Percentiles rank a stretch among this genome's conserved stretches.
Conservation (phyloP, 2,113 vertebrate genomes). For the Elephas maximus region DNA sequence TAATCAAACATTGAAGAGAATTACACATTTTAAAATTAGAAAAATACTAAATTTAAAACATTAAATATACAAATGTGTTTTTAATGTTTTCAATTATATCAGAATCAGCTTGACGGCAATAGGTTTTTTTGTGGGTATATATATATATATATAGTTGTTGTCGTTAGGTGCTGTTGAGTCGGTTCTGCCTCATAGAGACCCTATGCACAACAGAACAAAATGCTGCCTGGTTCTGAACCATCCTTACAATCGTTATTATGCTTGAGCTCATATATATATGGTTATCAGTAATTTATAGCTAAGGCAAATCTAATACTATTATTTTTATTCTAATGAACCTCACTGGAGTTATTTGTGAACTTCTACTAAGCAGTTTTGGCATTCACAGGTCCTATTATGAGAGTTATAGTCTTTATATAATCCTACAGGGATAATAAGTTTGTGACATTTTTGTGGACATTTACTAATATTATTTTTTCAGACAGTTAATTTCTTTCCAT, state of each 20-base stretch:
- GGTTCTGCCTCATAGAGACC: too few species aligned
- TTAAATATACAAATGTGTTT: neutral
- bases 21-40: neutral
- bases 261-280: too few species aligned
- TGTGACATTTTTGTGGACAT: neutral
- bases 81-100: too few species aligned
- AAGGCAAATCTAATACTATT: neutral
- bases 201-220: too few species aligned
- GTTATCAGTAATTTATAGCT: neutral
- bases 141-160: too few species aligned
- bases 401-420: neutral
- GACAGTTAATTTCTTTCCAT: neutral
- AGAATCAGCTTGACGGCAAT: too few species aligned
- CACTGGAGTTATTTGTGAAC: neutral
- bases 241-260: too few species aligned
- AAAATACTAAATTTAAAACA: neutral
- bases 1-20: neutral
- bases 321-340: neutral
- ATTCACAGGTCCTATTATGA: neutral
- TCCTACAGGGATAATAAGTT: neutral
- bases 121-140: too few species aligned
- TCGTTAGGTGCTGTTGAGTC: too few species aligned
- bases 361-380: neutral
- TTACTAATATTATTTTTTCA: neutral
- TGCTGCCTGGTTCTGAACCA: too few species aligned